A percentile compares a stretch with the other conserved stretches of the same genome.
phyloP scores from a whole-genome alignment of 1,140 invertebrate species.

The Solenopsis fugax region DNA sequence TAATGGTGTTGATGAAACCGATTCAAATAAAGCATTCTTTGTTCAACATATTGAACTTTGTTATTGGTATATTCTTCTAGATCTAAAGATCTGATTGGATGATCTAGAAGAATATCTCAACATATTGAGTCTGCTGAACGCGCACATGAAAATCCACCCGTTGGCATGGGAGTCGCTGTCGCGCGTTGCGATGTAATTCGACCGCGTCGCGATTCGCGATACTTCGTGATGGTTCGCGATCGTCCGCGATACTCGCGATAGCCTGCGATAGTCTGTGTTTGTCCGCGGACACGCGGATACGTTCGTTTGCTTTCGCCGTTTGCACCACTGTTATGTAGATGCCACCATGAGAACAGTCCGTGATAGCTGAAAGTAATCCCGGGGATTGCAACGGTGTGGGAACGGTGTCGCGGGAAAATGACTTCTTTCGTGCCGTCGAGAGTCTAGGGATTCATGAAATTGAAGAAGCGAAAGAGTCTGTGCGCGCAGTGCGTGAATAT shows the following conservation, averaged over 20 bases:
- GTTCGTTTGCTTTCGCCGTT: conserved; percentile 35
- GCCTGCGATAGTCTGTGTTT: conserved; percentile 53
- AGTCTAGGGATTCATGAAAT: conserved; percentile 85
- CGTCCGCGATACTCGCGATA: neutral
- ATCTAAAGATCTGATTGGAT: too few species aligned
- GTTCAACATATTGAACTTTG: too few species aligned
- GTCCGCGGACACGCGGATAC: conserved; percentile 57
- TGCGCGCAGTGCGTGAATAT: conserved; percentile 87
- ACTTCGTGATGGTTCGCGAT: neutral
- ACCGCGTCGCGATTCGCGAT: neutral
- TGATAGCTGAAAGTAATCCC: conserved; percentile 51
- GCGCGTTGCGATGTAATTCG: neutral
- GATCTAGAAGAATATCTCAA: too few species aligned
- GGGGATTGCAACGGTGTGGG: neutral
- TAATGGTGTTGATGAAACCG: too few species aligned
- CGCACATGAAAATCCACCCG: neutral
- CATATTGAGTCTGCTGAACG: too few species aligned
- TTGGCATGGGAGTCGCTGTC: too few species aligned
- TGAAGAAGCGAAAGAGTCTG: conserved; percentile 86
- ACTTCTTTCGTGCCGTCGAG: conserved; percentile 71
- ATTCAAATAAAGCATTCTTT: too few species aligned
- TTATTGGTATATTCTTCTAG: too few species aligned
- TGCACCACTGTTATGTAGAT: conserved; percentile 67
- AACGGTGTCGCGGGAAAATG: conserved; percentile 76
- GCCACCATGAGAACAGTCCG: conserved; percentile 49